These are phyloP conservation scores for Solenodon paradoxus DNA, from an alignment of 2,113 vertebrate genomes.

Conservation along the genomic window DNA sequence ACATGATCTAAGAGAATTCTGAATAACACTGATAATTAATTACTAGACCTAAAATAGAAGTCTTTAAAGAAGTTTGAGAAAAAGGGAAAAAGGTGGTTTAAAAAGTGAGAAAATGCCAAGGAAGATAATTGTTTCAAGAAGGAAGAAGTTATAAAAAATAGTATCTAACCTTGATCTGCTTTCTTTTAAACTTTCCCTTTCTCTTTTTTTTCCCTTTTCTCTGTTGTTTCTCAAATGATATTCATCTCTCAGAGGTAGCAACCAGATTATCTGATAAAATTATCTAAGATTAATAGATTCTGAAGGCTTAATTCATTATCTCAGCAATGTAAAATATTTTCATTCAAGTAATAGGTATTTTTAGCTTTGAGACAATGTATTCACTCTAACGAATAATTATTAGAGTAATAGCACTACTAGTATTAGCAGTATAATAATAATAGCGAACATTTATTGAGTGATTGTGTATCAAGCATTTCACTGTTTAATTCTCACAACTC, in stretches of 20 bases:
- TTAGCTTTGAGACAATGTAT: not conserved
- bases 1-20: not conserved
- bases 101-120: not conserved
- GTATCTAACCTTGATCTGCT: not conserved
- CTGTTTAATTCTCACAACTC: not conserved
- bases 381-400: not conserved
- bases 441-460: not conserved
- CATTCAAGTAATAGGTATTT: not conserved
- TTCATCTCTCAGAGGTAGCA: not conserved
- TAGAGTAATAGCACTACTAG: not conserved
- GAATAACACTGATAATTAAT: not conserved
- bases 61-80: not conserved
- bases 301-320: not conserved
- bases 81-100: not conserved
- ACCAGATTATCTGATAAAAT: not conserved
- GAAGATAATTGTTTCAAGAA: not conserved
- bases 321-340: not conserved
- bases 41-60: not conserved
- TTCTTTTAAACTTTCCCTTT: not conserved
- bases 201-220: not conserved
- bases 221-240: no score
- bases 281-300: not conserved
- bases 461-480: not conserved
- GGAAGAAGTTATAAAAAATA: not conserved
- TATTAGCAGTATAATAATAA: not conserved